Conservation (phyloP, 2,888 invertebrate genomes). For the Aphidoletes aphidimyza region DNA sequence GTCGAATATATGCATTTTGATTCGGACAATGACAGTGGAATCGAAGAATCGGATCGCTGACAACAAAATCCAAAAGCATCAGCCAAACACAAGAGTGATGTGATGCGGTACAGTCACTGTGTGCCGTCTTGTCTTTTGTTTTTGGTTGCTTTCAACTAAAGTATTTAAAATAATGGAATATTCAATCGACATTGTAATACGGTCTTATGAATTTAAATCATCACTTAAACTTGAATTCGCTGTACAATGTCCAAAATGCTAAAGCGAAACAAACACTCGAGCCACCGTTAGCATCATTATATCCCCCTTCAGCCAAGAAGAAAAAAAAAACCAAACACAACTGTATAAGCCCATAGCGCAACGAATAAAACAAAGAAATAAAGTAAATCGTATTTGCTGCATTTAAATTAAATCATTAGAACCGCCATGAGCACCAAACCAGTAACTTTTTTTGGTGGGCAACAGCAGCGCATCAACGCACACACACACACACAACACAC, state of each 20-base stretch:
- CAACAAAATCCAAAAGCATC: background rate
- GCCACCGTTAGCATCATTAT: background rate
- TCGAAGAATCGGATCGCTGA: background rate
- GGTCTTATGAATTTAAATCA: conserved; percentile 51
- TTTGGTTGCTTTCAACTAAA: background rate
- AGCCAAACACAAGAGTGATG: background rate
- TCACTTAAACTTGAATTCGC: conserved; percentile 18
- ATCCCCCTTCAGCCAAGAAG: background rate
- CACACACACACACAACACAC: too few species aligned
- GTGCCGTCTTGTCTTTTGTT: background rate
- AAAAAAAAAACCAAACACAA: too few species aligned
- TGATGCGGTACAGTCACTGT: background rate
- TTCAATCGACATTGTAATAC: conserved; percentile 46
- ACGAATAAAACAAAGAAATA: background rate
- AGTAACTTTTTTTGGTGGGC: too few species aligned
- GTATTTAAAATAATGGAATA: conserved; percentile 35
- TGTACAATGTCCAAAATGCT: background rate
- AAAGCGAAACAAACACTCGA: background rate
- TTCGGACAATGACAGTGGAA: conserved; percentile 33
- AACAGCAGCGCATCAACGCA: background rate
- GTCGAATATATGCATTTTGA: background rate
- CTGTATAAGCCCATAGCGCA: conserved; percentile 41
- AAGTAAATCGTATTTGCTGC: conserved; percentile 30
- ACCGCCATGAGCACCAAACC: background rate
- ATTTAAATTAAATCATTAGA: conserved; percentile 51